Evolutionary conservation across 2,113 vertebrate species (phyloP).

Genomic region (Edolisoma coerulescens): DNA sequence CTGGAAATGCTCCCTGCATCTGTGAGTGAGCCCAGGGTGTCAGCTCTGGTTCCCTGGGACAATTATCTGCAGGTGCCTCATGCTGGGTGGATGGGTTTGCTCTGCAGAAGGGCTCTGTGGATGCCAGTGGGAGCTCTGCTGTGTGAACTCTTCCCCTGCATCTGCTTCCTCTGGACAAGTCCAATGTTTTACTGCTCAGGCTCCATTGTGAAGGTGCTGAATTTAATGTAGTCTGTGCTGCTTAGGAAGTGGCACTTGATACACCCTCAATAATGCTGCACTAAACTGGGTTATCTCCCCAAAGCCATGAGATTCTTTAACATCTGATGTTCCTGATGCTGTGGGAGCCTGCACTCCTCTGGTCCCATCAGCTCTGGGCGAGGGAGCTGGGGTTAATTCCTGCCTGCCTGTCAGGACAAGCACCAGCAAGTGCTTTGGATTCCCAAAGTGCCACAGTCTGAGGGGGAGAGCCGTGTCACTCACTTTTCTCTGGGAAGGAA

Average conservation of each 20-base stretch:
- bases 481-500: background rate
- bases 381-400: background rate
- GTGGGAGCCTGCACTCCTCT: background rate
- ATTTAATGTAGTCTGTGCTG: background rate
- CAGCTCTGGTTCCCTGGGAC: background rate
- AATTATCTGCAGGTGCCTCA: background rate
- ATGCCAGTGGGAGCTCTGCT: background rate
- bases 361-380: accelerated
- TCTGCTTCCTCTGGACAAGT: background rate
- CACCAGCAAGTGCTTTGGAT: background rate
- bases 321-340: background rate
- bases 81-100: background rate
- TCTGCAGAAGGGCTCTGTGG: background rate
- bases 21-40: background rate
- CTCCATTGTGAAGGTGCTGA: background rate
- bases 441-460: accelerated
- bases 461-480: accelerated
- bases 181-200: background rate
- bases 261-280: background rate
- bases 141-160: accelerated
- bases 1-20: background rate
- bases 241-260: background rate
- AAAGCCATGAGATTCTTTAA: background rate
- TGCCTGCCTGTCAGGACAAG: background rate
- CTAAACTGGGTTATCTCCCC: background rate